A percentile compares a stretch with the other conserved stretches of the same genome.
phyloP scores from a whole-genome alignment of 1,140 invertebrate genomes.

The Pogonomyrmex californicus region DNA sequence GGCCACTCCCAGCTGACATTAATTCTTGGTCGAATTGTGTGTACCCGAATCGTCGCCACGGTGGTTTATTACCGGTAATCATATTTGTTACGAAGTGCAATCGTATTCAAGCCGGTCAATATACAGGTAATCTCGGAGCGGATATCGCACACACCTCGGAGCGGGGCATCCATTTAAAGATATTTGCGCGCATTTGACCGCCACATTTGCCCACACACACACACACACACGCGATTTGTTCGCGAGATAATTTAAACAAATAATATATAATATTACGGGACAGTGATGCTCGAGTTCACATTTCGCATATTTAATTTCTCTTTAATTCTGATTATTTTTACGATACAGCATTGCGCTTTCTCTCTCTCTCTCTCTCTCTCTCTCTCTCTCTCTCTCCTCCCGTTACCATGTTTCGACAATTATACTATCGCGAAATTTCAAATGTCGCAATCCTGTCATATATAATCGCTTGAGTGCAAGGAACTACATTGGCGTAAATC shows the following conservation, averaged over 20 bases:
- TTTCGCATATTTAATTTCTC: neutral
- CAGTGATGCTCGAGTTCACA: neutral
- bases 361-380: neutral
- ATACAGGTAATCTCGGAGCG: constrained; percentile 9
- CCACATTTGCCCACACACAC: neutral
- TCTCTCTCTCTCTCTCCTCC: neutral
- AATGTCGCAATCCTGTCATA: constrained; percentile 23
- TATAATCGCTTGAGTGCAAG: constrained; percentile 17
- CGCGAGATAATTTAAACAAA: constrained; percentile 15
- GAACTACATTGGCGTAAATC: constrained; percentile 41
- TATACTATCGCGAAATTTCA: constrained; percentile 9
- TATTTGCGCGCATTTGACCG: neutral
- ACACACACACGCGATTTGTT: neutral
- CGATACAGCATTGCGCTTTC: neutral
- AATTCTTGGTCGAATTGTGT: constrained; percentile 71
- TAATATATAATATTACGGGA: neutral
- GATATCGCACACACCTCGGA: neutral
- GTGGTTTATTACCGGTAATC: constrained; percentile 65
- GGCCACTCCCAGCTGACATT: constrained; percentile 57
- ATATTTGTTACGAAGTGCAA: constrained; percentile 58
- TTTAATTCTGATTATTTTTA: neutral
- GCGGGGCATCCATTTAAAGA: constrained; percentile 10
- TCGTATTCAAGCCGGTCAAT: constrained; percentile 30
- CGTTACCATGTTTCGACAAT: neutral
- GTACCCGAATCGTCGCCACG: constrained; percentile 45